Conservation (phyloP, 2,113 vertebrate species). For the Oreochromis aureus region DNA sequence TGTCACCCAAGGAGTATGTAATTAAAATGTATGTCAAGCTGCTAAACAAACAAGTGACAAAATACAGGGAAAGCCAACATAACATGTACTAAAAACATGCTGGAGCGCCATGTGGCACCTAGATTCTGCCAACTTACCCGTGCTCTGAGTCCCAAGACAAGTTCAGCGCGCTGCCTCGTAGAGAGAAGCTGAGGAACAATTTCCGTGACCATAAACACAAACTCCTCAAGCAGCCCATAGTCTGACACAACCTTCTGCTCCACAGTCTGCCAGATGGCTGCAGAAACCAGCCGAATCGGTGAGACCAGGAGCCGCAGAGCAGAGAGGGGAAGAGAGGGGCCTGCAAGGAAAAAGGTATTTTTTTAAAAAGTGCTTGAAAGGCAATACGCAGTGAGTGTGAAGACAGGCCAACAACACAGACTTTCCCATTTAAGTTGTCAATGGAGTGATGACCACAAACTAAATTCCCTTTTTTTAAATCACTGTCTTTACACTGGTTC, state of each 20-base stretch:
- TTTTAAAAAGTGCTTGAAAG: not conserved
- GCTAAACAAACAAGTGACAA: not conserved
- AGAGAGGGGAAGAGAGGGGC: constrained; percentile 29
- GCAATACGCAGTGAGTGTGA: not conserved
- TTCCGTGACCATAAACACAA: constrained; percentile 69
- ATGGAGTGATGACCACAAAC: not conserved
- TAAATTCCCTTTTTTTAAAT: not conserved
- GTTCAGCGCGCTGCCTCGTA: constrained; percentile 72
- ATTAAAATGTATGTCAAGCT: not conserved
- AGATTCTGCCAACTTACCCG: constrained; percentile 58
- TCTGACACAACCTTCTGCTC: constrained; percentile 60
- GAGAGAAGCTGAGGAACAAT: constrained; percentile 73
- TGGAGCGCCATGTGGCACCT: not conserved
- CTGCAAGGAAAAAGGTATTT: not conserved
- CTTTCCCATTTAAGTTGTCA: not conserved
- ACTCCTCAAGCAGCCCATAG: constrained; percentile 74
- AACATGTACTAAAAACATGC: not conserved
- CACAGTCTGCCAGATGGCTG: constrained; percentile 73
- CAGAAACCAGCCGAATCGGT: constrained; percentile 66
- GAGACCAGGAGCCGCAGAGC: constrained; percentile 55
- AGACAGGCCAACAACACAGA: not conserved
- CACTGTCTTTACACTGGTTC: not conserved
- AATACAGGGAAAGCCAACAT: not conserved
- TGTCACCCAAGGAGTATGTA: not conserved
- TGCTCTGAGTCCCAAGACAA: constrained; percentile 76